Evolutionary conservation across 2,888 invertebrate genomes (phyloP).

Genomic region (Onthophagus sagittarius): DNA sequence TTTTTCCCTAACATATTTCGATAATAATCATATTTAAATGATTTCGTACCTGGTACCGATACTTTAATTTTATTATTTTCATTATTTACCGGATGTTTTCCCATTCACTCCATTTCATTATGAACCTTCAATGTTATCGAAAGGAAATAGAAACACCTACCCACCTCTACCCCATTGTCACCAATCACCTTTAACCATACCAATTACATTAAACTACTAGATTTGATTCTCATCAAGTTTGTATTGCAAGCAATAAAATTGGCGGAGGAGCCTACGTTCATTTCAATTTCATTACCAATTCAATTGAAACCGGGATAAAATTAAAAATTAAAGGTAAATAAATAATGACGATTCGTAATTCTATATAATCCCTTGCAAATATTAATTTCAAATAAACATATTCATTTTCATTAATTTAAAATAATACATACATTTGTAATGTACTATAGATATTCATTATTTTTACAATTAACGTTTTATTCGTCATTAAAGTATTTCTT

Average conservation of each 20-base stretch:
- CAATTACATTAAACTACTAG: background rate
- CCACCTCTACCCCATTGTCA: background rate
- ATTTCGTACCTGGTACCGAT: background rate
- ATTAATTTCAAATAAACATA: no score
- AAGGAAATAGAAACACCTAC: background rate
- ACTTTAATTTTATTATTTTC: background rate
- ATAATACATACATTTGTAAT: no score
- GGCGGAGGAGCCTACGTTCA: background rate
- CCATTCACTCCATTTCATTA: background rate
- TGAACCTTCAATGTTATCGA: background rate
- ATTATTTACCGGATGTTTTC: background rate
- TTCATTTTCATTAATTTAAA: no score
- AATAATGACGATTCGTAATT: no score
- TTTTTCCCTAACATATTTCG: slow-evolving; percentile 14
- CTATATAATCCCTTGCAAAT: no score
- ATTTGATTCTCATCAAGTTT: background rate
- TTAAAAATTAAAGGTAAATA: background rate
- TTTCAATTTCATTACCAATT: background rate
- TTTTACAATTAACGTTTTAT: background rate
- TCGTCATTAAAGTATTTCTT: background rate
- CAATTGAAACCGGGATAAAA: background rate
- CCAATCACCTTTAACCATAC: background rate
- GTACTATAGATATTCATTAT: background rate
- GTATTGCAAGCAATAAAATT: background rate
- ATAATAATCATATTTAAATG: slow-evolving; percentile 20